Conservation (phyloP, 1,140 invertebrate genomes). For the Chrysomallon squamiferum region DNA sequence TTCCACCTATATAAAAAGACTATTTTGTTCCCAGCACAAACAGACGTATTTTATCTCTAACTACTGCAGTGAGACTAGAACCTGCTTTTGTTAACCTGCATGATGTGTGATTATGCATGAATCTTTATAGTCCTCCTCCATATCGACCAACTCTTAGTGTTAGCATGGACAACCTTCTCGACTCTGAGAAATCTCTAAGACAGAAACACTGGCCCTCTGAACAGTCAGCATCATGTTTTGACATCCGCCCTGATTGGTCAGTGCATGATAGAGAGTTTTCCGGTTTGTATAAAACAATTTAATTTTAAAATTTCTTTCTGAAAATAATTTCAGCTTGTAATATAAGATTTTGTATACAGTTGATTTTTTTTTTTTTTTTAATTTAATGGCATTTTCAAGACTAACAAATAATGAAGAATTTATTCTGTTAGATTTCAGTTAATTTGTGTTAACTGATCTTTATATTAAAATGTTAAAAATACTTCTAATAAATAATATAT, state of each 20-base stretch:
- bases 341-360: not conserved
- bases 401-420: not conserved
- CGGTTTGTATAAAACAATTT: not conserved
- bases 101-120: constrained; percentile 8
- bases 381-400: not conserved
- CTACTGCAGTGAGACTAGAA: no score
- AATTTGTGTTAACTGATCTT: no score
- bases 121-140: constrained; percentile 38
- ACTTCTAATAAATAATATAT: no score
- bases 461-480: no score
- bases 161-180: constrained; percentile 34
- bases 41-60: no score
- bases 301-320: not conserved
- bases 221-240: not conserved
- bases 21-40: no score
- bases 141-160: constrained; percentile 34
- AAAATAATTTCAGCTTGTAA: not conserved
- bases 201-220: constrained; percentile 10
- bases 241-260: not conserved
- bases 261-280: not conserved
- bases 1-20: no score
- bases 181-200: not conserved
- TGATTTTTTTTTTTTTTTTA: not conserved
- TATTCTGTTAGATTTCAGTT: not conserved
- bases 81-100: not conserved